Conservation (phyloP, 1,140 invertebrate species). For the Bicyclus anynana region DNA sequence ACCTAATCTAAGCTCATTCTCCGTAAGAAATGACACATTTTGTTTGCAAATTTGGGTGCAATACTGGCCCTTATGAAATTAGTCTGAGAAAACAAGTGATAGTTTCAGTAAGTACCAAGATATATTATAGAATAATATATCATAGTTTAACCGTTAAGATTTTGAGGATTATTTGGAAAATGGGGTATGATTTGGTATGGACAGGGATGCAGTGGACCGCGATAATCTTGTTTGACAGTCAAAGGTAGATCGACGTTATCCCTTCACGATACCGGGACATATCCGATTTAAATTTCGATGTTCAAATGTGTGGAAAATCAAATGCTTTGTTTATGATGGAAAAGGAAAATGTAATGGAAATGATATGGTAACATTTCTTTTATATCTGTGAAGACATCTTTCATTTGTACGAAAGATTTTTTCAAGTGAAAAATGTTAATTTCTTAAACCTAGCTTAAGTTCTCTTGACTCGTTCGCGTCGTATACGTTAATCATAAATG, state of each 20-base stretch:
- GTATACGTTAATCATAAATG: too few relatives aligned
- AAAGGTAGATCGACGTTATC: background rate
- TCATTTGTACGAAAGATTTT: too few relatives aligned
- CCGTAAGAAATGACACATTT: too few relatives aligned
- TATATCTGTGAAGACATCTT: background rate
- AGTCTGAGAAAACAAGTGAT: too few relatives aligned
- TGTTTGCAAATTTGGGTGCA: too few relatives aligned
- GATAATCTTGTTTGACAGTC: slow-evolving; percentile 7
- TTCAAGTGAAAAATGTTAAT: too few relatives aligned
- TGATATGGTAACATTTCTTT: background rate
- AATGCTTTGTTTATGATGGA: slow-evolving; percentile 1
- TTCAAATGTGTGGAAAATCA: slow-evolving; percentile 6
- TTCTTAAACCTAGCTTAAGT: too few relatives aligned
- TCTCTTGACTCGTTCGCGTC: too few relatives aligned
- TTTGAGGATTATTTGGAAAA: background rate
- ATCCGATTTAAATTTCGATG: slow-evolving; percentile 4
- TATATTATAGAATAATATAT: too few relatives aligned
- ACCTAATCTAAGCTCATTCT: too few relatives aligned
- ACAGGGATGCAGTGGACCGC: background rate
- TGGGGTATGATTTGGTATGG: background rate
- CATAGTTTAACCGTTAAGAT: background rate
- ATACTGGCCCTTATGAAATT: too few relatives aligned
- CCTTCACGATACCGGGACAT: background rate
- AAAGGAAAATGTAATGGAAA: background rate
- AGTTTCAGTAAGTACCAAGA: too few relatives aligned